phyloP scores from a whole-genome alignment of 2,888 invertebrate species.

The Ditula angustiorana region DNA sequence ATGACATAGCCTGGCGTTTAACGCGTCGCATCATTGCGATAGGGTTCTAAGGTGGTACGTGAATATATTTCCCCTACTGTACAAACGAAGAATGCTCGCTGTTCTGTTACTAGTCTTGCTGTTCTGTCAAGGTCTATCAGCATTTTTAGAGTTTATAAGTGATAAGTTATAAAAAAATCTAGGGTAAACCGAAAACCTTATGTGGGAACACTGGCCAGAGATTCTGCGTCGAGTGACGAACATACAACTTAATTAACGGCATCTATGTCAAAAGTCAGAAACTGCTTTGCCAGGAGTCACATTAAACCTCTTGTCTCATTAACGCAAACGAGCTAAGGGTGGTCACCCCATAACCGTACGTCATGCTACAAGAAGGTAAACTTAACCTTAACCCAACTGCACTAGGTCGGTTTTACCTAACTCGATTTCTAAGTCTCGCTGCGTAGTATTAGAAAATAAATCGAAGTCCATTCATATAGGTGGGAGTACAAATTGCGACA shows the following conservation, averaged over 20 bases:
- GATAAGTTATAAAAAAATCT: too few relatives aligned
- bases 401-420: neutral
- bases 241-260: constrained; percentile 20
- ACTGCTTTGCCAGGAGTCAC: constrained; percentile 1
- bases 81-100: too few relatives aligned
- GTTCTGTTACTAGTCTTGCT: too few relatives aligned
- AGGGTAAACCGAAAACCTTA: too few relatives aligned
- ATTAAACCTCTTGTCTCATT: constrained; percentile 34
- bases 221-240: neutral
- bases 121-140: too few relatives aligned
- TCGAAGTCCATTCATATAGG: constrained; percentile 28
- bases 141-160: too few relatives aligned
- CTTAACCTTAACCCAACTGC: neutral
- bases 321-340: constrained; percentile 27
- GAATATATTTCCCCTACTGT: too few relatives aligned
- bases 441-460: constrained; percentile 25
- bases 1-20: too few relatives aligned
- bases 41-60: too few relatives aligned
- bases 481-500: constrained; percentile 24
- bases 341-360: constrained; percentile 7
- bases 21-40: too few relatives aligned
- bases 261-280: neutral
- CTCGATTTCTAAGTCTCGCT: neutral
- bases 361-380: neutral
- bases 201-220: too few relatives aligned